These are phyloP conservation scores for Mastacembelus armatus DNA, from an alignment of 2,797 vertebrate species.

Conservation along the genomic window DNA sequence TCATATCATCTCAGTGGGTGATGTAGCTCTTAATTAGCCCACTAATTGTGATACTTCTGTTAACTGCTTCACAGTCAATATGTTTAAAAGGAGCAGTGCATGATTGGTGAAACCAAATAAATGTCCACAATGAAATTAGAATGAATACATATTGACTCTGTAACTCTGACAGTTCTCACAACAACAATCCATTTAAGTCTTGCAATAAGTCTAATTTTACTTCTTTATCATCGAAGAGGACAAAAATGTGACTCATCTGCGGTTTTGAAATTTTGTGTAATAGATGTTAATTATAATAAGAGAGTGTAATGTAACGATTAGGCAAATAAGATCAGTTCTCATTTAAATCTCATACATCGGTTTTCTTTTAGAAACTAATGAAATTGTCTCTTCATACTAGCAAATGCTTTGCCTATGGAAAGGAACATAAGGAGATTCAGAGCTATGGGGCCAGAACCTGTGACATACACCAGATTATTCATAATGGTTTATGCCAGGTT, in stretches of 20 bases:
- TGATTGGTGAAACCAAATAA: constrained; percentile 7
- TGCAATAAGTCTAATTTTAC: not conserved
- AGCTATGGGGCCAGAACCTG: too few relatives aligned
- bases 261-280: too few relatives aligned
- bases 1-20: not conserved
- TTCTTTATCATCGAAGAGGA: too few relatives aligned
- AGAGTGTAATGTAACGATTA: constrained; percentile 4
- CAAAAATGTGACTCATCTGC: too few relatives aligned
- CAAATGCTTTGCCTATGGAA: too few relatives aligned
- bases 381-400: too few relatives aligned
- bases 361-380: too few relatives aligned
- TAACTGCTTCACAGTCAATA: not conserved
- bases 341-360: too few relatives aligned
- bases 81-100: not conserved
- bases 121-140: constrained; percentile 1
- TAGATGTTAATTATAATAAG: not conserved
- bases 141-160: not conserved
- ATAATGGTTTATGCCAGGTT: too few relatives aligned
- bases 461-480: too few relatives aligned
- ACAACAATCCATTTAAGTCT: too few relatives aligned
- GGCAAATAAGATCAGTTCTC: not conserved
- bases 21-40: constrained; percentile 25
- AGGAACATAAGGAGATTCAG: too few relatives aligned
- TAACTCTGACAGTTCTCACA: not conserved
- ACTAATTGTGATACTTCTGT: not conserved